phyloP scores from a whole-genome alignment of 2,797 vertebrate genomes.

The Masticophis lateralis region DNA sequence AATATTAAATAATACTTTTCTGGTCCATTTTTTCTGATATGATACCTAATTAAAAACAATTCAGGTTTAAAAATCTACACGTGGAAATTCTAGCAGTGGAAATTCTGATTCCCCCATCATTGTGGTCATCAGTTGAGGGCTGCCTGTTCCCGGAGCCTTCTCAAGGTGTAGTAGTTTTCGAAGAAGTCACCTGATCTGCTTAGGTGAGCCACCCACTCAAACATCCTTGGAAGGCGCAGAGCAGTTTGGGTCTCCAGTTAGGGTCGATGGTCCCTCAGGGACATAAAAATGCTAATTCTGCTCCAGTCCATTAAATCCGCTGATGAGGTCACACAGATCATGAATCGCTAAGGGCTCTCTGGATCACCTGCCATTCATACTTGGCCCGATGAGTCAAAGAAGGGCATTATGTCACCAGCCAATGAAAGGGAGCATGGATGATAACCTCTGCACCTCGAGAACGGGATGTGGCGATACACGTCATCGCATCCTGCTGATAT shows the following conservation, averaged over 20 bases:
- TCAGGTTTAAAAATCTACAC: too few species aligned
- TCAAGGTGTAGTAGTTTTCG: neutral
- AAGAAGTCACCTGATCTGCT: neutral
- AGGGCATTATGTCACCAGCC: fast-evolving
- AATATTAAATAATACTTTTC: too few species aligned
- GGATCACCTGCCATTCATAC: neutral
- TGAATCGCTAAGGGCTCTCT: neutral
- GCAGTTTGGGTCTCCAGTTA: slow-evolving; percentile 25
- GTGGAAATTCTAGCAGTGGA: neutral
- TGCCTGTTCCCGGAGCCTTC: neutral
- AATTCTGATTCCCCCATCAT: neutral
- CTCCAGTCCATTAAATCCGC: neutral
- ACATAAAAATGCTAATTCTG: slow-evolving; percentile 19
- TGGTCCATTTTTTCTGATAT: too few species aligned
- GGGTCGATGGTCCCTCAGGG: neutral
- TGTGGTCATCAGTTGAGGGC: fast-evolving
- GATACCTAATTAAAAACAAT: too few species aligned
- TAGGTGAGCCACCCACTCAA: fast-evolving
- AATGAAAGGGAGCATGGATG: fast-evolving
- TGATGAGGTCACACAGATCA: neutral
- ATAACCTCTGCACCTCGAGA: fast-evolving
- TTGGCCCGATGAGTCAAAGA: fast-evolving
- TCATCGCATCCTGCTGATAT: neutral
- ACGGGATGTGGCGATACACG: neutral
- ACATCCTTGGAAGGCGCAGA: neutral